Evolutionary conservation across 2,888 invertebrate genomes (phyloP).

Genomic region (Rhopalosiphum nymphaeae): DNA sequence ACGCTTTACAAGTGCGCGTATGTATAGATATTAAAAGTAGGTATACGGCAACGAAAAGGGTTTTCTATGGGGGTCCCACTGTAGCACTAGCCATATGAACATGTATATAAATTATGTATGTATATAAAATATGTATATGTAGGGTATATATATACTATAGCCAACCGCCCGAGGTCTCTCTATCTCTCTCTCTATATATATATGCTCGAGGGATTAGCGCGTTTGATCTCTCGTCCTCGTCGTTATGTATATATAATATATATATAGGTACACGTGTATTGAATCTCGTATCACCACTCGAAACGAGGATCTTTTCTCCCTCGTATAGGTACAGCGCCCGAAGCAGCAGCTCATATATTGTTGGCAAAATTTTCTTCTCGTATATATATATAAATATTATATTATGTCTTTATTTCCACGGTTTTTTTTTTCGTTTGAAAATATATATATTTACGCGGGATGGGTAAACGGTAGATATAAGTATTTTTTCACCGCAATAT

Average conservation of each 20-base stretch:
- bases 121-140: background rate
- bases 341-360: background rate
- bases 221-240: constrained; percentile 40
- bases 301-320: constrained; percentile 39
- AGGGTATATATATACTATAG: background rate
- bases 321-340: background rate
- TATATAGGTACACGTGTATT: background rate
- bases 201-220: constrained; percentile 10
- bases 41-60: constrained; percentile 18
- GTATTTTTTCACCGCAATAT: background rate
- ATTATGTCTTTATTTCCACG: background rate
- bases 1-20: background rate
- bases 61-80: background rate
- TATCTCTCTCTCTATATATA: background rate
- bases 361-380: background rate
- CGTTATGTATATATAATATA: background rate
- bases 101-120: background rate
- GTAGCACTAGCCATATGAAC: background rate
- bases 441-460: background rate
- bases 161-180: constrained; percentile 6
- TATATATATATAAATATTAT: background rate
- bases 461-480: background rate
- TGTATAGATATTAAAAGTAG: background rate
- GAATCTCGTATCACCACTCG: constrained; percentile 45
- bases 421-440: background rate